phyloP scores from a whole-genome alignment of 2,797 vertebrate genomes.

The Spheniscus humboldti region DNA sequence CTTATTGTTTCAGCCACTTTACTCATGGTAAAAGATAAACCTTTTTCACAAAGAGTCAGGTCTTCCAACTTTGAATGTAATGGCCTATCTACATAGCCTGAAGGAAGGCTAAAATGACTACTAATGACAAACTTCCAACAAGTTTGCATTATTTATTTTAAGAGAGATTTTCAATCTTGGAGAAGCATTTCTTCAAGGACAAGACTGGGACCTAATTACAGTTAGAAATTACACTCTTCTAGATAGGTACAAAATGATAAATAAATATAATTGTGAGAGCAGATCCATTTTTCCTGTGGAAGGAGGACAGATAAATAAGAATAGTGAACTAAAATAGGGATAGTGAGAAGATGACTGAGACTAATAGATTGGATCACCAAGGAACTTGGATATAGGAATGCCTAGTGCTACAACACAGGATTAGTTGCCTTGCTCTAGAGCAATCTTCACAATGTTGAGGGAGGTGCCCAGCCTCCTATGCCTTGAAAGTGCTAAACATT shows the following conservation, averaged over 20 bases:
- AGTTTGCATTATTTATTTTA: not conserved
- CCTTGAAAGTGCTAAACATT: not conserved
- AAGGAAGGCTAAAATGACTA: not conserved
- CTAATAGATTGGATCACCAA: not conserved
- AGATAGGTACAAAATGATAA: not conserved
- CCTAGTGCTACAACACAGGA: not conserved
- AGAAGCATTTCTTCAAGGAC: not conserved
- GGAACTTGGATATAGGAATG: not conserved
- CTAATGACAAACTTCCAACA: not conserved
- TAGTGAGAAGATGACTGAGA: not conserved
- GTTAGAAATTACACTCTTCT: not conserved
- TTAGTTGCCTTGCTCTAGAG: not conserved
- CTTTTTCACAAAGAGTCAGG: not conserved
- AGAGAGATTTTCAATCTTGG: not conserved
- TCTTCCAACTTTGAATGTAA: not conserved
- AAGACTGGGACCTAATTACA: not conserved
- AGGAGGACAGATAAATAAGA: not conserved
- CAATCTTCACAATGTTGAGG: not conserved
- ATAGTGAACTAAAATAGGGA: not conserved
- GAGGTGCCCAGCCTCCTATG: not conserved
- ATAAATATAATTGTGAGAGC: not conserved
- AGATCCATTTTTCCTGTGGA: not conserved
- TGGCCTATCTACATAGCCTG: not conserved
- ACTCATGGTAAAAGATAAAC: not conserved
- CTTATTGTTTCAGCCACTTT: not conserved